Evolutionary conservation across 2,113 vertebrate genomes (phyloP), one percentile per base, ranked within the genome.

Genomic region (Upupa epops): DNA sequence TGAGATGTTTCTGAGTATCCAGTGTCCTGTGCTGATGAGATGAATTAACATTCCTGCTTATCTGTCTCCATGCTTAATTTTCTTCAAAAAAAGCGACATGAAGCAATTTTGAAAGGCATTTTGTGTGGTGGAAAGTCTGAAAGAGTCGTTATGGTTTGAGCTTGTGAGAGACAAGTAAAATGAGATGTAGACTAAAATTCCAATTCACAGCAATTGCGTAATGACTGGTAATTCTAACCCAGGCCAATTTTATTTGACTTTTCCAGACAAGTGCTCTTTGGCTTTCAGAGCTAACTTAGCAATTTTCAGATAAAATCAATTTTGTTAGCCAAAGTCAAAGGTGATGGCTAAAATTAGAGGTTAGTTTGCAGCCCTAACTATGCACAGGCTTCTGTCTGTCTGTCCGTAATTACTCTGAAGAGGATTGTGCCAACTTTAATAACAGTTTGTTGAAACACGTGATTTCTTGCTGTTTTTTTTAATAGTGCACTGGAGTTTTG

Each of bases 281-380:
- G 70, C 66, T 94, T 95, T 88, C 51, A 59, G 64, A 73, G 24
- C 56, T 70, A 90, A 91, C 63, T 84, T 75, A 37, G 31, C 55
- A 84, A 59, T 96, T 94, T 94, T 93, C 74, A 73, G 86, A 52
- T 94, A 75, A 92, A 90, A 90, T 86, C 37, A 55, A 3, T 94
- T 90, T 82, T 90, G 25, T 88, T 92, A 70, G 51, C 46, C n/a
- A 28, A 59, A 84, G 71, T 71, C 77, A 76, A 70, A 90, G 63
- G 73, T 78, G 37, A 13, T 76, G 24, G 52, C 66, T 93, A 76
- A 93, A 94, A 82, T 85, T 79, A 81, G 77, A 89, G 55, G 48
- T 79, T 63, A 51, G 51, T 77, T 93, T 94, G 73, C 24, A 72
- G 55, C 59, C 21, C 31, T 54, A 59, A 28, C 49, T 78, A 15